These are phyloP conservation scores for Neogale vison DNA, from an alignment of 2,113 vertebrate species.

Conservation along the genomic window DNA sequence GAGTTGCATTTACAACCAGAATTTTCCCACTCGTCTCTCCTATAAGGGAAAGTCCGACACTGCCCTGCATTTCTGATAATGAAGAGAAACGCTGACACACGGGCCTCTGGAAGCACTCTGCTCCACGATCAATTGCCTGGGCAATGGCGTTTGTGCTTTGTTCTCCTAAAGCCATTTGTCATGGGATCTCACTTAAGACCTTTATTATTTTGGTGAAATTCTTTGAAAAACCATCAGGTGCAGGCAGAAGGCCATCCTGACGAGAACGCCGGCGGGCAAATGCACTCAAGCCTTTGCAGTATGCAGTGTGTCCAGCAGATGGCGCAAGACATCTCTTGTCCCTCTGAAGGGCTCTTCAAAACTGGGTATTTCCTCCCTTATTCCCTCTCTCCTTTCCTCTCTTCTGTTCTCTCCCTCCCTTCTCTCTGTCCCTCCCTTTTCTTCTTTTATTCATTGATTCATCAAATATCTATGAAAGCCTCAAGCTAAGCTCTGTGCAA, in stretches of 20 bases:
- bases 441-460: not conserved
- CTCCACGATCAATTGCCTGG: not conserved
- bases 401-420: not conserved
- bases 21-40: not conserved
- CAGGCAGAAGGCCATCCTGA: not conserved
- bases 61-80: not conserved
- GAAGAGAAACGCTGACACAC: not conserved
- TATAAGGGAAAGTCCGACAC: not conserved
- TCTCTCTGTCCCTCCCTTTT: not conserved
- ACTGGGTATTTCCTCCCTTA: not conserved
- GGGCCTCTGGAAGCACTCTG: not conserved
- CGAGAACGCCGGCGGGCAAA: accelerated
- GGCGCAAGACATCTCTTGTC: not conserved
- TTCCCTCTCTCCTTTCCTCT: no score
- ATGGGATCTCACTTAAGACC: not conserved
- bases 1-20: not conserved
- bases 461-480: not conserved
- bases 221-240: not conserved
- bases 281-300: not conserved
- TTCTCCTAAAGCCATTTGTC: not conserved
- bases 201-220: not conserved
- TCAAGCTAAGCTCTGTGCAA: not conserved
- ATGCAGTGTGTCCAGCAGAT: not conserved
- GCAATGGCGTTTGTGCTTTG: not conserved
- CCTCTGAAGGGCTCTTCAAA: no score